Evolutionary conservation across 2,113 vertebrate genomes (phyloP), one percentile per base, ranked within the genome.

Genomic region (Dipodomys stephensi): DNA sequence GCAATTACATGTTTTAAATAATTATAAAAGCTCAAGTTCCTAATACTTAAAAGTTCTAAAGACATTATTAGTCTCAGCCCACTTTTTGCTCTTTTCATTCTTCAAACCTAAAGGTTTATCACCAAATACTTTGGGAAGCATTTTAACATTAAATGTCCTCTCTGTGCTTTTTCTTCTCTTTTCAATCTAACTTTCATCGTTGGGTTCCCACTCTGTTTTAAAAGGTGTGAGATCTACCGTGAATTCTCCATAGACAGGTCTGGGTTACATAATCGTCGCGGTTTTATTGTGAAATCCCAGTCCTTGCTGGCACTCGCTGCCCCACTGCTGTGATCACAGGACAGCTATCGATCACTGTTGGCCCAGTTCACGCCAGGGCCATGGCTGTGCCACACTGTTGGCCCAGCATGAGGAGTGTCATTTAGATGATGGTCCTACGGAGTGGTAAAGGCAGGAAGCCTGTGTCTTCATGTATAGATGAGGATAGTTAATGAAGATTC

Each of bases 1-100:
- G 92, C 9, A 89, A 94, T 93, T 95, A 73, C 87, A 74, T 93
- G 79, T 96, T 96, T 97, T 97, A 73, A 93, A 64, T 94, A 93
- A 83, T 9, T 28, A 79, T 92, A 94, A 93, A 64, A 53, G 7
- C 10, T 78, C 39, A 92, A 49, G 81, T 83, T 91, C 9, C 19
- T 90, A 84, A 20, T 89, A 65, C n/a, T 82, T 90, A 6, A 76
- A 82, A 79, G 28, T 83, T 82, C 46, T 83, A 60, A 71, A 86
- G 20, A 44, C 8, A 91, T 67, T 18, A 35, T 67, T 6, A 76
- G 6, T 90, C 44, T 57, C 28, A 67, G 18, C 20, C 18, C 32
- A 46, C 30, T 92, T 53, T 89, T 86, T 30, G 2, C 16, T 85
- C 4, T 79, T 94, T 92, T 28, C 76, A 71, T 49, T 95, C 91